phyloP scores from a whole-genome alignment of 64 coral and sea anemone species.

The Montipora cactus region DNA sequence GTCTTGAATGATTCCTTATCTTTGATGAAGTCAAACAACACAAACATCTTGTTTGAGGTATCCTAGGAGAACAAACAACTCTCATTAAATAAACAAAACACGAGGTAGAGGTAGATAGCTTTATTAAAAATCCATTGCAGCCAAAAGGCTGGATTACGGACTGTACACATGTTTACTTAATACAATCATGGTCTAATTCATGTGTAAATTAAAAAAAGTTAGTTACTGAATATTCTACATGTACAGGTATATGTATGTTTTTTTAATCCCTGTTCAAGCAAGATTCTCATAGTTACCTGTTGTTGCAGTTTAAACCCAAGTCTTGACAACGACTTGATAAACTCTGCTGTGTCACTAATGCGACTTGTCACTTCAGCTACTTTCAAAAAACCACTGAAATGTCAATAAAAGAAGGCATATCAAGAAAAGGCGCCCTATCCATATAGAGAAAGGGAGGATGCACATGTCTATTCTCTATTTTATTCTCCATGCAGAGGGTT shows the following conservation, averaged over 20 bases:
- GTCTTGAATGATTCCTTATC: constrained; percentile 16
- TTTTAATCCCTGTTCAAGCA: too few relatives aligned
- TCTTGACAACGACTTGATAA: constrained; percentile 56
- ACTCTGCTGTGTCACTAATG: constrained; percentile 66
- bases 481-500: too few relatives aligned
- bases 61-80: constrained; percentile 73
- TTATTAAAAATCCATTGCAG: too few relatives aligned
- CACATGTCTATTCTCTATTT: too few relatives aligned
- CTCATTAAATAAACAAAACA: too few relatives aligned
- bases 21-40: constrained; percentile 84
- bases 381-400: constrained; percentile 85
- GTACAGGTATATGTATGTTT: too few relatives aligned
- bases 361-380: constrained; percentile 94
- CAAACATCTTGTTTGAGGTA: constrained; percentile 96
- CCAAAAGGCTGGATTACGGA: too few relatives aligned
- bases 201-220: too few relatives aligned
- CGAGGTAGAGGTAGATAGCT: too few relatives aligned
- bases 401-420: not conserved
- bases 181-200: too few relatives aligned
- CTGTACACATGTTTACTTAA: too few relatives aligned
- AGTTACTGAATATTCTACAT: too few relatives aligned
- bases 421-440: not conserved
- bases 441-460: not conserved
- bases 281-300: constrained; percentile 20
- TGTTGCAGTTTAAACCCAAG: constrained; percentile 76